phyloP scores from a whole-genome alignment of 2,113 vertebrate species.

The Amblyornis subalaris region DNA sequence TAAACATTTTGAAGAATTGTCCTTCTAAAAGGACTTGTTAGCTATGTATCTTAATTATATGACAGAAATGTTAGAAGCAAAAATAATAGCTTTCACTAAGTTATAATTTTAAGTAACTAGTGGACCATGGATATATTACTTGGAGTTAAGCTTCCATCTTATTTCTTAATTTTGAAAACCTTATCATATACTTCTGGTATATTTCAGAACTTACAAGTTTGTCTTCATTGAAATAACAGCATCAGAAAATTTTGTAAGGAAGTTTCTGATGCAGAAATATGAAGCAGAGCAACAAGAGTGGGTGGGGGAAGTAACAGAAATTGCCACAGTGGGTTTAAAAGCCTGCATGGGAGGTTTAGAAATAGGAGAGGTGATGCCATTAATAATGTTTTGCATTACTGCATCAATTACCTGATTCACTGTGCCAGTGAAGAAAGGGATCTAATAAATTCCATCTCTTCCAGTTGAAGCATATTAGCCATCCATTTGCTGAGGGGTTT shows the following conservation, averaged over 20 bases:
- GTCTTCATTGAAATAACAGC: neutral
- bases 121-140: neutral
- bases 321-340: slow-evolving; percentile 20
- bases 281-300: neutral
- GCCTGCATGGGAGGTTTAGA: neutral
- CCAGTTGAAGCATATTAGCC: slow-evolving; percentile 54
- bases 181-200: neutral
- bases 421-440: neutral
- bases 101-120: neutral
- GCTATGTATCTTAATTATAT: neutral
- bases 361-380: slow-evolving; percentile 29
- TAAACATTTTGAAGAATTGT: neutral
- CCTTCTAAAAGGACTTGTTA: neutral
- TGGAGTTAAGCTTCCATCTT: neutral
- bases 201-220: neutral
- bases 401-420: slow-evolving; percentile 49
- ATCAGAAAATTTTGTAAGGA: neutral
- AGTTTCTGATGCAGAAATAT: neutral
- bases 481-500: slow-evolving; percentile 51
- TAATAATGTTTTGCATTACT: slow-evolving; percentile 46
- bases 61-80: neutral
- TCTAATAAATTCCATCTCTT: slow-evolving; percentile 64
- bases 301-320: neutral
- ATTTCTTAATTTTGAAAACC: neutral
- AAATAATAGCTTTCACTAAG: neutral